Conservation (phyloP, 2,888 invertebrate genomes). For the Cantharis nigra region DNA sequence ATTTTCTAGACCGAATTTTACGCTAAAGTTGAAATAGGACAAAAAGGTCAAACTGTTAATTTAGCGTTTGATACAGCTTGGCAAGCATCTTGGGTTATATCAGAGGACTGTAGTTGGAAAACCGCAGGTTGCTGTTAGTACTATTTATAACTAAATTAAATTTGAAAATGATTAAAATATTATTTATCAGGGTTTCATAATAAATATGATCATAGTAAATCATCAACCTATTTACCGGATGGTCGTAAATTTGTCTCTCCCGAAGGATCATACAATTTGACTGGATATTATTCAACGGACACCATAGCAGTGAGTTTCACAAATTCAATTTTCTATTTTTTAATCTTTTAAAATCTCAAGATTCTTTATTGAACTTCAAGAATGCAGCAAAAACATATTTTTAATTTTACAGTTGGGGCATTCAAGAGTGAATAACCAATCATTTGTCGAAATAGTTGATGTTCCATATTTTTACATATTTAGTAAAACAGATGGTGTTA, state of each 20-base stretch:
- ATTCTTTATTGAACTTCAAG: too few species aligned
- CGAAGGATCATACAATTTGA: constrained; percentile 64
- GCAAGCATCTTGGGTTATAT: constrained; percentile 57
- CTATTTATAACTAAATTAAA: neutral
- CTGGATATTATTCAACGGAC: constrained; percentile 70
- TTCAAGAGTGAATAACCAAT: constrained; percentile 62
- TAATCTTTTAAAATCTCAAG: too few species aligned
- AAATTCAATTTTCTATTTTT: neutral
- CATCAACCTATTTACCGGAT: constrained; percentile 67
- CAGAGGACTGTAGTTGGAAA: constrained; percentile 51
- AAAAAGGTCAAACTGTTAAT: constrained; percentile 56
- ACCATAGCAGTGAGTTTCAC: constrained; percentile 60
- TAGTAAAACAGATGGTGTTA: constrained; percentile 72
- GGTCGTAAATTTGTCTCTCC: constrained; percentile 62
- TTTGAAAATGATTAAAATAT: neutral
- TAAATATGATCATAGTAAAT: constrained; percentile 68
- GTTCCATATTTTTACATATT: constrained; percentile 69
- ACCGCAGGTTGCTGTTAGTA: constrained; percentile 58
- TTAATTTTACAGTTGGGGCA: constrained; percentile 58
- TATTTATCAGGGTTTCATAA: constrained; percentile 63
- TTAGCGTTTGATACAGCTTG: constrained; percentile 60
- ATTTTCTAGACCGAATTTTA: constrained; percentile 57
- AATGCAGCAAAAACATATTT: neutral
- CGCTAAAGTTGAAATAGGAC: constrained; percentile 55
- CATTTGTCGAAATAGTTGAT: constrained; percentile 71